phyloP scores from a whole-genome alignment of 2,113 vertebrate genomes.

The Nerophis ophidion region DNA sequence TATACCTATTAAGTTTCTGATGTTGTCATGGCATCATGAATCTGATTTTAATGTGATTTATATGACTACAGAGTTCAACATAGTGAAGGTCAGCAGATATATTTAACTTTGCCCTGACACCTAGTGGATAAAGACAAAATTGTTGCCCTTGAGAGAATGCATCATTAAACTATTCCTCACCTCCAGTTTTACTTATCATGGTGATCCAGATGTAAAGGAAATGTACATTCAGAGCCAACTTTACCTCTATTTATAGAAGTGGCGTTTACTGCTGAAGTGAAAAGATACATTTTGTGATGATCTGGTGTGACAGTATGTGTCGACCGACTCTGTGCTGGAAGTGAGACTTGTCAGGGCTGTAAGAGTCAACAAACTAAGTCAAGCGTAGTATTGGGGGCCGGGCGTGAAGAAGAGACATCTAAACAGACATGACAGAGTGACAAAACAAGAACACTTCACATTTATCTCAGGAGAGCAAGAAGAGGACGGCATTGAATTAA shows the following conservation, averaged over 20 bases:
- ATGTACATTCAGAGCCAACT: not conserved
- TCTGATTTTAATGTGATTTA: not conserved
- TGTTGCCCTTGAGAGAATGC: slow-evolving; percentile 4
- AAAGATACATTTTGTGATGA: not conserved
- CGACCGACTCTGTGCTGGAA: slow-evolving; percentile 17
- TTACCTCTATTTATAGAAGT: too few species aligned
- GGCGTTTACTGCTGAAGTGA: not conserved
- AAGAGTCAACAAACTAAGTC: slow-evolving; percentile 21
- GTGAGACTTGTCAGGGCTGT: slow-evolving; percentile 9
- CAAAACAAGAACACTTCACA: slow-evolving; percentile 17
- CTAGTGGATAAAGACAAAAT: slow-evolving; percentile 52
- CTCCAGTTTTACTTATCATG: not conserved
- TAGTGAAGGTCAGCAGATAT: slow-evolving; percentile 21
- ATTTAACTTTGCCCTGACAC: slow-evolving; percentile 59
- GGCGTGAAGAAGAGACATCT: slow-evolving; percentile 2
- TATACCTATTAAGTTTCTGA: too few species aligned
- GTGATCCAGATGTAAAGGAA: not conserved
- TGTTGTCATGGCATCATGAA: too few species aligned
- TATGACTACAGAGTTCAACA: slow-evolving; percentile 2
- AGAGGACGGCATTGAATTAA: not conserved
- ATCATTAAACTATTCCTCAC: not conserved
- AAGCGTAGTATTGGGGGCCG: slow-evolving; percentile 2
- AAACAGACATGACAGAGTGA: slow-evolving; percentile 36
- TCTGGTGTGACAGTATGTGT: slow-evolving; percentile 1
- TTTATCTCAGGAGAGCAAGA: slow-evolving; percentile 16